A percentile compares a stretch with the other conserved stretches of the same genome.
phyloP scores from a whole-genome alignment of 2,113 vertebrate species.

The Pelvicachromis taeniatus region DNA sequence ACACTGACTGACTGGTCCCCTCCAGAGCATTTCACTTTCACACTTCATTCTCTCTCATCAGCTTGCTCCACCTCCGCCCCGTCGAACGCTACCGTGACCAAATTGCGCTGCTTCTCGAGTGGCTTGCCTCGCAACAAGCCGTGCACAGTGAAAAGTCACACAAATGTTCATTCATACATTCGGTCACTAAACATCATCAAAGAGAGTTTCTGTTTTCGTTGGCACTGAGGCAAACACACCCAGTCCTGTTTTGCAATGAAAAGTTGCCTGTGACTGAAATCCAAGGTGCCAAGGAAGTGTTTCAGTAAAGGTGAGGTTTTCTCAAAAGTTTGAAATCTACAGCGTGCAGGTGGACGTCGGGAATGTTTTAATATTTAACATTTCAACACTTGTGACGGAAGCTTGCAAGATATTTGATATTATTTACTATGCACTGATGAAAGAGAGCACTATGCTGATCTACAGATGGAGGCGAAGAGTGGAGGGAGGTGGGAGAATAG shows the following conservation, averaged over 20 bases:
- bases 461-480: not conserved
- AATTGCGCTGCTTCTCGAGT: not conserved
- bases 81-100: not conserved
- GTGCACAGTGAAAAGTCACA: constrained; percentile 29
- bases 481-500: not conserved
- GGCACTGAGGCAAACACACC: constrained; percentile 41
- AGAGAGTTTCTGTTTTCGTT: constrained; percentile 40
- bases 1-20: constrained; percentile 16
- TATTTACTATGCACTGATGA: constrained; percentile 50
- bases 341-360: not conserved
- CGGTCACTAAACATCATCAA: constrained; percentile 36
- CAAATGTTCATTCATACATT: constrained; percentile 61
- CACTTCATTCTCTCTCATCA: not conserved
- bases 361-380: constrained; percentile 46
- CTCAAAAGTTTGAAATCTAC: constrained; percentile 28
- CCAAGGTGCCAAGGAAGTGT: constrained; percentile 26
- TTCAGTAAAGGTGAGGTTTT: not conserved
- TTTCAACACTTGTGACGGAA: constrained; percentile 34
- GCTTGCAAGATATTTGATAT: constrained; percentile 37
- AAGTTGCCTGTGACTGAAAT: constrained; percentile 47
- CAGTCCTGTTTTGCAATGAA: constrained; percentile 56
- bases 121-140: constrained; percentile 7
- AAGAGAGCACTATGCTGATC: constrained; percentile 60
- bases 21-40: not conserved
- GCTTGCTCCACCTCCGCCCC: not conserved